phyloP scores from a whole-genome alignment of 2,888 invertebrate genomes.

The Acronicta psi region DNA sequence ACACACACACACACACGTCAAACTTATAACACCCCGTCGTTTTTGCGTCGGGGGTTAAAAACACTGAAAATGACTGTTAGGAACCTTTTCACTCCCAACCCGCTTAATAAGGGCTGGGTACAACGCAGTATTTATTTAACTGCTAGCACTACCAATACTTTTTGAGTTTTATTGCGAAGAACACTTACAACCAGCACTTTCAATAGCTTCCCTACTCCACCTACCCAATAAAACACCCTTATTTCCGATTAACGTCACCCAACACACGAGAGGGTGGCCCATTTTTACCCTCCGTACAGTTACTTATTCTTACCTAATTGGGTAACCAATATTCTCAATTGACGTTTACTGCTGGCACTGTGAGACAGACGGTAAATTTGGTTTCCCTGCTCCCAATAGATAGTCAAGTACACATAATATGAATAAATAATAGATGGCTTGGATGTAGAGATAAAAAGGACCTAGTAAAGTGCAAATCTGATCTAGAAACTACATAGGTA shows the following conservation, averaged over 20 bases:
- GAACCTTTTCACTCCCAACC: too few species aligned
- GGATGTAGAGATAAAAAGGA: background rate
- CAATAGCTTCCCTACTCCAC: background rate
- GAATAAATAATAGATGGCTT: slow-evolving; percentile 11
- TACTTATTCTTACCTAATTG: slow-evolving; percentile 39
- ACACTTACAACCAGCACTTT: background rate
- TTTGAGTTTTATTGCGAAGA: too few species aligned
- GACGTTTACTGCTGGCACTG: slow-evolving; percentile 43
- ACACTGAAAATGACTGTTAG: too few species aligned
- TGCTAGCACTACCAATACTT: too few species aligned
- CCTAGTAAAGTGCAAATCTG: background rate
- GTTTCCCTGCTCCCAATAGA: slow-evolving; percentile 9
- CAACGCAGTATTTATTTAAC: too few species aligned
- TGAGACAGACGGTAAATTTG: slow-evolving; percentile 38
- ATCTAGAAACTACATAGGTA: background rate
- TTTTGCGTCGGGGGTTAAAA: too few species aligned
- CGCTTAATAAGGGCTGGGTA: too few species aligned
- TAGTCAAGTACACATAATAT: slow-evolving; percentile 32
- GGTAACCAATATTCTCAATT: slow-evolving; percentile 46
- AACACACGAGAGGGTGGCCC: slow-evolving; percentile 21
- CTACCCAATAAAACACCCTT: slow-evolving; percentile 26
- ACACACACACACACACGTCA: too few species aligned
- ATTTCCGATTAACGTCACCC: slow-evolving; percentile 30
- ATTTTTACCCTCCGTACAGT: slow-evolving; percentile 26
- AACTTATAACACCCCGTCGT: too few species aligned